A percentile compares a stretch with the other conserved stretches of the same genome.
These are phyloP conservation scores for Sepioteuthis lessoniana DNA, from an alignment of 2,888 invertebrate species.

Conservation along the genomic window DNA sequence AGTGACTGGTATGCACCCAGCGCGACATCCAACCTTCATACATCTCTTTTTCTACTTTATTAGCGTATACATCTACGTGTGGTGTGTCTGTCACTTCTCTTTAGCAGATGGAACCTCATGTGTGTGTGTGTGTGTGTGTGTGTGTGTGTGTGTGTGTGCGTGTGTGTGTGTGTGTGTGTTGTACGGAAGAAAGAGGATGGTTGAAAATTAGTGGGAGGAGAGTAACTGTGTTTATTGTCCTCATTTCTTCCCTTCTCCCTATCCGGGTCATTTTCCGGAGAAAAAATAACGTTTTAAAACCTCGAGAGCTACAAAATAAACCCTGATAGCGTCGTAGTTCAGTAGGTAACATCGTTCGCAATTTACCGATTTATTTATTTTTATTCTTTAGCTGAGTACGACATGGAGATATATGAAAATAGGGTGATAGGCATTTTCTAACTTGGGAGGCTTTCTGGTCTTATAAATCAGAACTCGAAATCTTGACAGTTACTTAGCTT, in stretches of 20 bases:
- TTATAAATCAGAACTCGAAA: no score
- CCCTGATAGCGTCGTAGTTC: no score
- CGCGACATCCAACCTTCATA: background rate
- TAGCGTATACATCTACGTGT: background rate
- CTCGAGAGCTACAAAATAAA: no score
- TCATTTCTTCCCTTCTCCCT: background rate
- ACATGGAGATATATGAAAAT: no score
- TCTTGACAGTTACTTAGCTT: no score
- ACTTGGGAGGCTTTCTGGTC: no score
- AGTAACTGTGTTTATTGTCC: background rate
- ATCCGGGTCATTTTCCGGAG: no score
- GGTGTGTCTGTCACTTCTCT: background rate
- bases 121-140: background rate
- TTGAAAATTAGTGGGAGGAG: accelerated
- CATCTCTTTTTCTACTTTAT: background rate
- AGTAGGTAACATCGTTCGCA: no score
- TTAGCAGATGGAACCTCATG: background rate
- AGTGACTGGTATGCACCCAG: background rate
- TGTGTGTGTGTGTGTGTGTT: background rate
- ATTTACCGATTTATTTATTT: no score
- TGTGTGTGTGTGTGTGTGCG: background rate
- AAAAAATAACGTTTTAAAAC: no score
- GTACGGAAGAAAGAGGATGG: background rate
- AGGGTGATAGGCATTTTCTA: no score
- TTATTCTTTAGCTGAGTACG: no score